Conservation (phyloP, 2,888 invertebrate genomes). For the Caenorhabditis auriculariae region DNA sequence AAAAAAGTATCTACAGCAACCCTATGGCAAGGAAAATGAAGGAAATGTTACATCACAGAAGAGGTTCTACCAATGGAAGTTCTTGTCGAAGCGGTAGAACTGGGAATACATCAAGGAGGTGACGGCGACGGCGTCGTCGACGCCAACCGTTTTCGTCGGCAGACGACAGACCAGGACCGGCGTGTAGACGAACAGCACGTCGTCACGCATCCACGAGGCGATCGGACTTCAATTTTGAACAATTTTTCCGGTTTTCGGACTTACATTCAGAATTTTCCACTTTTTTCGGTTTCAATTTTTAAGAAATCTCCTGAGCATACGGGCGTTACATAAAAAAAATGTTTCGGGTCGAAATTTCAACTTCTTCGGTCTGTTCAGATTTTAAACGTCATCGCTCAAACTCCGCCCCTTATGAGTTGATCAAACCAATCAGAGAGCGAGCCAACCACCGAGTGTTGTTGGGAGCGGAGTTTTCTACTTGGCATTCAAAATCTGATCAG, state of each 20-base stretch:
- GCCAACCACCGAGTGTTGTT: too few species aligned
- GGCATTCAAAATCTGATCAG: too few species aligned
- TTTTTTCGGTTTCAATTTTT: not conserved
- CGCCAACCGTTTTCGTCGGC: constrained; percentile 66
- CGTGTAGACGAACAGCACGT: constrained; percentile 65
- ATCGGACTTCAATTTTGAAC: constrained; percentile 58
- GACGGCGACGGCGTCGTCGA: constrained; percentile 67
- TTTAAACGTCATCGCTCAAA: too few species aligned
- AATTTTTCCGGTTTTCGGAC: not conserved
- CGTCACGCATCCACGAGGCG: constrained; percentile 64
- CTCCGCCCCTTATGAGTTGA: too few species aligned
- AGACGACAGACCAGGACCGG: constrained; percentile 67
- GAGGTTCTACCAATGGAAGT: constrained; percentile 22
- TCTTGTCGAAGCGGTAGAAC: constrained; percentile 52
- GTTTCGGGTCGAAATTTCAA: too few species aligned
- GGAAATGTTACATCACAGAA: too few species aligned
- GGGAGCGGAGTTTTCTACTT: too few species aligned
- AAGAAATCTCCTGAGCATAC: not conserved
- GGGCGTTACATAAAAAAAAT: too few species aligned
- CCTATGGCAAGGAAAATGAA: too few species aligned
- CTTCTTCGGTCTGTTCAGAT: too few species aligned
- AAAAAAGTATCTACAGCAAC: too few species aligned
- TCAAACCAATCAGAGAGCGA: too few species aligned
- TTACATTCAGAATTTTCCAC: not conserved
- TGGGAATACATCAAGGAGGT: constrained; percentile 66